phyloP scores from a whole-genome alignment of 2,113 vertebrate species.

The Erinaceus europaeus region DNA sequence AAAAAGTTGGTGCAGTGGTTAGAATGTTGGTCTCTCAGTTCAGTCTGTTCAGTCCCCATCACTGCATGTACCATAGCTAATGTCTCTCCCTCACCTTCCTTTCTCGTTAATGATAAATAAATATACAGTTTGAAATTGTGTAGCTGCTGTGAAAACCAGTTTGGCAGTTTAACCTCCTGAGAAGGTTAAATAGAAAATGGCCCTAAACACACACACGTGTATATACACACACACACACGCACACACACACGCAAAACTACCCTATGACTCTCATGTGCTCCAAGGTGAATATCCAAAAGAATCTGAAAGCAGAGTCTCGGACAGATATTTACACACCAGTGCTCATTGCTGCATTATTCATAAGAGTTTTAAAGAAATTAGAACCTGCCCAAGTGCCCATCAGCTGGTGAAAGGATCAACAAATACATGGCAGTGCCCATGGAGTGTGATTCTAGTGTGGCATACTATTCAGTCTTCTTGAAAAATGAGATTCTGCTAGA shows the following conservation, averaged over 20 bases:
- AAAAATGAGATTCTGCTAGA: not conserved
- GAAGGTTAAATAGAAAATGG: no score
- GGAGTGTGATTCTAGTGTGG: not conserved
- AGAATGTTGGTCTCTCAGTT: no score
- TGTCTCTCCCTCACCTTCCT: no score
- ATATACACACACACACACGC: no score
- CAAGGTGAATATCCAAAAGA: not conserved
- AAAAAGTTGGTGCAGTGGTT: no score
- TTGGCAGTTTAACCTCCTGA: not conserved
- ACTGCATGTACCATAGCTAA: no score
- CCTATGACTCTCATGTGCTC: accelerated
- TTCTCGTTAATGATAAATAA: not conserved
- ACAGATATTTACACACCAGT: not conserved
- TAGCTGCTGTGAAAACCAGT: not conserved
- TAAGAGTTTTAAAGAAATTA: not conserved
- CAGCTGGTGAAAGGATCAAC: not conserved
- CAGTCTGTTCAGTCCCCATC: no score
- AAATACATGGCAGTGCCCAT: no score
- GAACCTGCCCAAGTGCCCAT: not conserved
- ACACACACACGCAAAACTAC: not conserved
- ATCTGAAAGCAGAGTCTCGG: not conserved
- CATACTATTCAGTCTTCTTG: not conserved
- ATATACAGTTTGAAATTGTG: not conserved
- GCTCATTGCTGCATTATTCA: not conserved
- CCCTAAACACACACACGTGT: no score